Evolutionary conservation across 2,797 vertebrate species (phyloP), one percentile per base, ranked within the genome.

Genomic region (Acrocephalus scirpaceus): DNA sequence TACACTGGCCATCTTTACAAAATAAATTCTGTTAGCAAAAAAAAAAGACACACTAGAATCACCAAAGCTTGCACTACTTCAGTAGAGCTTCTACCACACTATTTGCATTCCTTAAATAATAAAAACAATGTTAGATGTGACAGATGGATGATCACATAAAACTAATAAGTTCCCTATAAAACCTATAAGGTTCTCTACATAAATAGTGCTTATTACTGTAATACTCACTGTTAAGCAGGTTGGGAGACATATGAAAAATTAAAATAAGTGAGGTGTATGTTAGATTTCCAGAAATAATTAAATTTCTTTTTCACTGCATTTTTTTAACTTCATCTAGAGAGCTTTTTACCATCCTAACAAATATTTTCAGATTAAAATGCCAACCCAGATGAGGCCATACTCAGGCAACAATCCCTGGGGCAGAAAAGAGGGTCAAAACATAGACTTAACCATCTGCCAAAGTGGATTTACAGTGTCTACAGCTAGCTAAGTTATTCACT

Each of bases 401-500:
- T 91, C 72, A 45, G 19, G 57, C 94, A 97, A 76, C 60, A 90
- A 61, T 56, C 90, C 88, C 85, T 45, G 57, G 79, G 70, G 93
- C 79, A 18, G 25, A 81, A 64, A 64, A 58, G 26, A 57, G 71
- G 73, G 67, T 90, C 91, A 74, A 4, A 92, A 77, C 50, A 76
- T 4, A 51, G 72, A 73, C 65, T 87, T 77, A 71, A 86, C 76
- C 86, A 96, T 91, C 86, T 90, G 90, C 80, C 75, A 93, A 93
- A 93, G 58, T 83, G 77, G 86, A 92, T 95, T 94, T 96, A 87
- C 42, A 76, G 45, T 69, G 34, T 73, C 77, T 88, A 53, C 88
- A 71, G 83, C 73, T 48, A 75, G 67, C 36, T 88, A 94, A 95
- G 64, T 93, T 96, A 90, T 77, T 93, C 90, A 90, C 73, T 92